Evolutionary conservation across 35 echinoderm and acorn worm species (phyloP).

Genomic region (Apostichopus parvimensis): DNA sequence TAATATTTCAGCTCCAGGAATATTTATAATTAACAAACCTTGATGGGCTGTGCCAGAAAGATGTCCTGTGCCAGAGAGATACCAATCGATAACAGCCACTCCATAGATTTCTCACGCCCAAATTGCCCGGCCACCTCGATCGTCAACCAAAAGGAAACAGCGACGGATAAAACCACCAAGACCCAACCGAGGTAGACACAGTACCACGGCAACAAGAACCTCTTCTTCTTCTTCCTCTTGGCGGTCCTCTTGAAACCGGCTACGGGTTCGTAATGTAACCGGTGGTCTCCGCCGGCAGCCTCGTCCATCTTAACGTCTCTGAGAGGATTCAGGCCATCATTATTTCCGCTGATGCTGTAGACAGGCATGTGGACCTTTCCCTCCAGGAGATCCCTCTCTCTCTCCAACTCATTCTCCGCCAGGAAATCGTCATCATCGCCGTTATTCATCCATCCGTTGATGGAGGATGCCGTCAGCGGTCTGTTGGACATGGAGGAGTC

Average conservation of each 20-base stretch:
- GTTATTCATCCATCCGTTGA: neutral
- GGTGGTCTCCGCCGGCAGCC: neutral
- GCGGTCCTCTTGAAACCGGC: constrained; percentile 68
- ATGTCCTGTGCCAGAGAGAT: constrained; percentile 91
- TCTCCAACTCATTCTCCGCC: constrained; percentile 13
- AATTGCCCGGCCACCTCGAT: constrained; percentile 87
- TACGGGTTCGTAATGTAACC: constrained; percentile 26
- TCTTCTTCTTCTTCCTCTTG: constrained; percentile 77
- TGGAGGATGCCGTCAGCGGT: constrained; percentile 3
- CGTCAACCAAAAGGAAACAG: constrained; percentile 81
- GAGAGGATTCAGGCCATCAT: constrained; percentile 3
- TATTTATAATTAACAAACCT: constrained; percentile 54
- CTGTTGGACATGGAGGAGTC: neutral
- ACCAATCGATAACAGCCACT: constrained; percentile 91
- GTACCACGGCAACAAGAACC: constrained; percentile 80
- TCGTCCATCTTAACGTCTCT: neutral
- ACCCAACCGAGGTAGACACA: constrained; percentile 84
- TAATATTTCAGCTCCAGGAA: neutral
- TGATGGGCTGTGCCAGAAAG: constrained; percentile 88
- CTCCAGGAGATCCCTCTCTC: constrained; percentile 38
- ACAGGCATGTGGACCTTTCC: neutral
- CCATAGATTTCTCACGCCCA: constrained; percentile 71
- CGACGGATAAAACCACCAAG: constrained; percentile 56
- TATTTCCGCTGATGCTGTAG: constrained; percentile 37
- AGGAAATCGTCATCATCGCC: neutral